phyloP scores from a whole-genome alignment of 2,797 vertebrate species.

The Kryptopterus vitreolus region DNA sequence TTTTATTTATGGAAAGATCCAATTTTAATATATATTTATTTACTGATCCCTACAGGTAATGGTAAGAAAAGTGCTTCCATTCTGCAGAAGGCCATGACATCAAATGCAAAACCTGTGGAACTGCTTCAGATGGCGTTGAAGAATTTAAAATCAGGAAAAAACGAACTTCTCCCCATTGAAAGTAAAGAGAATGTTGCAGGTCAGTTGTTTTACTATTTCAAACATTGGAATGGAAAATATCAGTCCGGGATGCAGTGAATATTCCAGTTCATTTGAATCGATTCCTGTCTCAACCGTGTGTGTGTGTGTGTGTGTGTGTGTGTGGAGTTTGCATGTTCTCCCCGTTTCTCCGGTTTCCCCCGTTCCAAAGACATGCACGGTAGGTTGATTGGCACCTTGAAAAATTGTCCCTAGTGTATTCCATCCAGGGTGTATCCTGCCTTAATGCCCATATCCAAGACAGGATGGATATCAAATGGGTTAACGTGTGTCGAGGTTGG shows the following conservation, averaged over 20 bases:
- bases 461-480: no score
- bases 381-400: no score
- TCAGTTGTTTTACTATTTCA: slow-evolving; percentile 8
- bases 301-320: no score
- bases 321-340: no score
- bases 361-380: no score
- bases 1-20: neutral
- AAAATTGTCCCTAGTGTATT: no score
- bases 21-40: neutral
- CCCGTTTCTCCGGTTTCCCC: no score
- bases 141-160: slow-evolving; percentile 82
- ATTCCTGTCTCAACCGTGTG: no score
- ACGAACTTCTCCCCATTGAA: slow-evolving; percentile 74
- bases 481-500: neutral
- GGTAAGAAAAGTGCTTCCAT: slow-evolving; percentile 85
- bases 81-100: slow-evolving; percentile 84
- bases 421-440: no score
- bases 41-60: slow-evolving; percentile 78
- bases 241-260: neutral
- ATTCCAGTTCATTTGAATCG: neutral
- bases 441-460: no score
- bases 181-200: slow-evolving; percentile 75
- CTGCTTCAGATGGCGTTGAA: slow-evolving; percentile 81
- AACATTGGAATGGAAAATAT: neutral
- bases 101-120: slow-evolving; percentile 79